phyloP scores from a whole-genome alignment of 2,888 invertebrate genomes.

The Hyalella azteca region DNA sequence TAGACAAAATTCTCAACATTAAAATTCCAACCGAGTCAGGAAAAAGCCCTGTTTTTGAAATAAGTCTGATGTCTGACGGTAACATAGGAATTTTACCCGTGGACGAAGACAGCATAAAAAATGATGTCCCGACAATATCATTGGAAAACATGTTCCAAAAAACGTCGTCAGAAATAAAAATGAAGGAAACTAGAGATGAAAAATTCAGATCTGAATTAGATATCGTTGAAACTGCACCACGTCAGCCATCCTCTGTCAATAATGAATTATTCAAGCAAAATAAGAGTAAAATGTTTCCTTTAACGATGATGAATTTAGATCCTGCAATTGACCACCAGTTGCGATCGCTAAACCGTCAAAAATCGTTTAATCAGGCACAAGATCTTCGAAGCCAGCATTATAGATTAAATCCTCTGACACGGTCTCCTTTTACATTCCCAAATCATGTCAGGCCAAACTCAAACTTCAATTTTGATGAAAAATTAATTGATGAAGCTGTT shows the following conservation, averaged over 20 bases:
- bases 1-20: constrained; percentile 47
- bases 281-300: not conserved
- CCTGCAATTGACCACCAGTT: not conserved
- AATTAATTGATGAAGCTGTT: not conserved
- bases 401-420: not conserved
- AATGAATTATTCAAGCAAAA: not conserved
- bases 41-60: constrained; percentile 42
- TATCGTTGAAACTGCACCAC: constrained; percentile 1
- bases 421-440: not conserved
- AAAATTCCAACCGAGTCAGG: constrained; percentile 47
- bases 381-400: not conserved
- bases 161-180: not conserved
- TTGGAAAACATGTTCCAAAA: not conserved
- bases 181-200: not conserved
- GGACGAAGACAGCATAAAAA: not conserved
- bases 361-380: not conserved
- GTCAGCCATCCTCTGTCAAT: not conserved
- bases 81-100: constrained; percentile 46
- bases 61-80: constrained; percentile 50
- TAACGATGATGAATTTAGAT: not conserved
- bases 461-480: not conserved
- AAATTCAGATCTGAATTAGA: not conserved
- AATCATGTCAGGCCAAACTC: not conserved
- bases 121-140: constrained; percentile 12
- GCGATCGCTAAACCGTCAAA: not conserved